Evolutionary conservation across 2,113 vertebrate species (phyloP), one percentile per base, ranked within the genome.

Genomic region (Halcyon senegalensis): DNA sequence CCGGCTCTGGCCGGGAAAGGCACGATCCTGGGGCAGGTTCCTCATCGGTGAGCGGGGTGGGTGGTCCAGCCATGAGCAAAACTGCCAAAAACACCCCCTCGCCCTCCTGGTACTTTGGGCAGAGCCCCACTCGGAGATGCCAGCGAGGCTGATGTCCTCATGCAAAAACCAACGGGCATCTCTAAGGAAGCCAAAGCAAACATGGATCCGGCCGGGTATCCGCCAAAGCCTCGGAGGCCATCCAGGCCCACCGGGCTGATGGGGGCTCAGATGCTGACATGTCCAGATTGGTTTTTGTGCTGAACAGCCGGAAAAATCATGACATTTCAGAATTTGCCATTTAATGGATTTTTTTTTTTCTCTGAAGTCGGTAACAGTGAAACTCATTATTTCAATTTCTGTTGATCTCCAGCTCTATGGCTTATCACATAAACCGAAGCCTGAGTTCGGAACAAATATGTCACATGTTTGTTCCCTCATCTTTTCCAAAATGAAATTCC

Each of bases 191-290:
- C 28, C 89, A 72, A 72, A 74, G 68, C 51, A 13, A 73, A 67
- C 0, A 0, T 9, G 41, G 46, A 56, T 16, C 10, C 0, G 0
- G 1, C 11, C 0, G 0, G 1, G 56, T 59, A 80, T 6, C 50
- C 7, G 3, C 37, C 4, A 1, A 35, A 50, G 51, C 46, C 62
- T 94, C 28, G 3, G 82, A 56, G 93, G 70, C 62, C 28, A 0
- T 16, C 31, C 74, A 53, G 82, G 72, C 74, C 85, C 16, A 0
- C 59, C 39, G 75, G 56, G 63, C 39, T 62, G 43, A 51, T 69
- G 78, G 44, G 20, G 33, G n/a, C 74, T 78, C 2, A 0, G 48
- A 20, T 64, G 25, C 30, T 78, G 87, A 63, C 80, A 82, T 73
- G 84, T 90, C 93, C 89, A 93, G 92, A 50, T 55, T 87, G 83